phyloP scores from a whole-genome alignment of 2,113 vertebrate species.

The Rana temporaria region DNA sequence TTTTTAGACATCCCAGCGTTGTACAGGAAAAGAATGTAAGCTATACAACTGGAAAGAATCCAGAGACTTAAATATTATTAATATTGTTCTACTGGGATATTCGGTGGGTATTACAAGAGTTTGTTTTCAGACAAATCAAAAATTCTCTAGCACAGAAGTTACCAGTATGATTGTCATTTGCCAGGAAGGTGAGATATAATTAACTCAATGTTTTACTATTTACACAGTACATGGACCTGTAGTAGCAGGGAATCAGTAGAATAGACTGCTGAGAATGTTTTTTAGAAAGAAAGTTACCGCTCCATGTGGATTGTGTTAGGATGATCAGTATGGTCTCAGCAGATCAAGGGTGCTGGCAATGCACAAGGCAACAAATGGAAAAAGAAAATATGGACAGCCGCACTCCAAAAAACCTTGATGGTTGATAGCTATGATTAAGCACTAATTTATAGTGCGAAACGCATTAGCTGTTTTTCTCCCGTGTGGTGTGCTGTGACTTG shows the following conservation, averaged over 20 bases:
- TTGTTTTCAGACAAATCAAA: constrained; percentile 18
- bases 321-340: too few species aligned
- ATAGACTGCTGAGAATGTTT: too few species aligned
- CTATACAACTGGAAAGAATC: constrained; percentile 44
- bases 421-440: too few species aligned
- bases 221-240: background rate
- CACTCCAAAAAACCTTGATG: too few species aligned
- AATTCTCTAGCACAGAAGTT: constrained; percentile 40
- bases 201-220: background rate
- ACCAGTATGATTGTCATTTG: constrained; percentile 29
- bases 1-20: constrained; percentile 50
- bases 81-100: constrained; percentile 51
- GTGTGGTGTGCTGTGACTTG: too few species aligned
- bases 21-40: constrained; percentile 49
- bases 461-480: too few species aligned
- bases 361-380: too few species aligned
- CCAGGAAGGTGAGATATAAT: background rate
- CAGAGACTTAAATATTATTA: constrained; percentile 58
- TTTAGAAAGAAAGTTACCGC: too few species aligned
- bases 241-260: background rate
- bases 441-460: too few species aligned
- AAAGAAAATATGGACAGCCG: too few species aligned
- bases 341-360: too few species aligned
- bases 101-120: constrained; percentile 2
- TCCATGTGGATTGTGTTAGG: too few species aligned